Evolutionary conservation across 2,888 invertebrate genomes (phyloP).

Genomic region (Synergus itoensis): DNA sequence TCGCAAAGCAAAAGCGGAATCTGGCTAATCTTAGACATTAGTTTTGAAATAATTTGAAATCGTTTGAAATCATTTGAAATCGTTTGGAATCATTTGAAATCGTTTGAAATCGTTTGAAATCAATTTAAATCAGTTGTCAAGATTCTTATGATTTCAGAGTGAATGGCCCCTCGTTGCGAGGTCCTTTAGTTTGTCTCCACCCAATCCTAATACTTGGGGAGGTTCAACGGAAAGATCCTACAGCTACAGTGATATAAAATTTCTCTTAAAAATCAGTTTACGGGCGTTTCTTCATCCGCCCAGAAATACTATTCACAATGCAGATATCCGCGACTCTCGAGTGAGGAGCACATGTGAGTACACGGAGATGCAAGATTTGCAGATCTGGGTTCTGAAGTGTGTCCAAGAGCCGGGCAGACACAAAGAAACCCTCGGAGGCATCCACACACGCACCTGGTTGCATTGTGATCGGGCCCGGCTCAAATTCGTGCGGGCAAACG

Average conservation of each 20-base stretch:
- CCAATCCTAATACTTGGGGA: no score
- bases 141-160: no score
- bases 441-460: constrained; percentile 56
- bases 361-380: background rate
- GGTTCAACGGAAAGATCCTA: no score
- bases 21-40: no score
- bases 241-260: background rate
- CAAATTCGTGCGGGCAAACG: constrained; percentile 37
- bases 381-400: constrained; percentile 36
- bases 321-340: constrained; percentile 1
- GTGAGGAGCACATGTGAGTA: background rate
- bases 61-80: no score
- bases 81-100: no score
- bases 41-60: no score
- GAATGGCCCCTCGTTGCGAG: no score
- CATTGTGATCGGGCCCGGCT: constrained; percentile 56
- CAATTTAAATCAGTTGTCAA: no score
- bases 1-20: no score
- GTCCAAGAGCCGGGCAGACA: constrained; percentile 16
- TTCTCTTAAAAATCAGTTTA: background rate
- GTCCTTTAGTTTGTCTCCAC: no score
- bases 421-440: constrained; percentile 51
- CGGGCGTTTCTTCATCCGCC: background rate
- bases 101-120: no score
- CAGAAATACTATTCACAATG: background rate